Conservation (phyloP, 2,797 vertebrate genomes). For the Thalassophryne amazonica region DNA sequence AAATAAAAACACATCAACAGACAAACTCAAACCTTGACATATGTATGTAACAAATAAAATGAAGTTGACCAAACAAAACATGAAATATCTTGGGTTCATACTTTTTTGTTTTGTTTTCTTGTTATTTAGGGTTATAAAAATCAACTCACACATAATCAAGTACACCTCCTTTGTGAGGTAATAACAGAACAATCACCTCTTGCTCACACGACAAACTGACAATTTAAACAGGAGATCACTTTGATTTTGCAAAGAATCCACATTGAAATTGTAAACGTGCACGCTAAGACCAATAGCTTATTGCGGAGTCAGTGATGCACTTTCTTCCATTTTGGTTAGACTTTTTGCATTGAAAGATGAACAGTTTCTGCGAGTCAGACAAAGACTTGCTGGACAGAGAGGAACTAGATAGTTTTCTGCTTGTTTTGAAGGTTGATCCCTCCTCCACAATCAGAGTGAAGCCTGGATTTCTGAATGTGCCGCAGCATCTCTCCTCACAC, state of each 20-base stretch:
- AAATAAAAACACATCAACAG: too few species aligned
- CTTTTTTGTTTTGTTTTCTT: too few species aligned
- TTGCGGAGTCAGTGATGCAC: slow-evolving; percentile 7
- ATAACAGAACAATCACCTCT: slow-evolving; percentile 10
- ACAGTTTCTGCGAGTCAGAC: slow-evolving; percentile 8
- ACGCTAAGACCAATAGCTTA: too few species aligned
- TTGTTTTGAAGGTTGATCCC: slow-evolving; percentile 42
- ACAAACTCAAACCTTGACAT: too few species aligned
- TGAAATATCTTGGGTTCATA: too few species aligned
- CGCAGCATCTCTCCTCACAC: slow-evolving; percentile 42
- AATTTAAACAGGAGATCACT: slow-evolving; percentile 14
- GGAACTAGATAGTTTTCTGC: slow-evolving; percentile 25
- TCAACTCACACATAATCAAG: too few species aligned
- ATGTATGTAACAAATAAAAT: too few species aligned
- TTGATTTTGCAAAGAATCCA: too few species aligned
- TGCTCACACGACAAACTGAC: neutral
- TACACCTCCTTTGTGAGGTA: too few species aligned
- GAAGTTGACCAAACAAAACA: too few species aligned
- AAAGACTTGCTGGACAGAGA: slow-evolving; percentile 20
- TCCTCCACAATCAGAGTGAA: slow-evolving; percentile 12
- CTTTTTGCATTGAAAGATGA: slow-evolving; percentile 7
- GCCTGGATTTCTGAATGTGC: slow-evolving; percentile 54
- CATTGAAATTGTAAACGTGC: too few species aligned
- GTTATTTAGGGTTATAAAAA: too few species aligned
- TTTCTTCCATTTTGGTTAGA: slow-evolving; percentile 6